These are phyloP conservation scores for Grammomys dolichurus DNA, from an alignment of 2,113 vertebrate genomes.

Conservation along the genomic window DNA sequence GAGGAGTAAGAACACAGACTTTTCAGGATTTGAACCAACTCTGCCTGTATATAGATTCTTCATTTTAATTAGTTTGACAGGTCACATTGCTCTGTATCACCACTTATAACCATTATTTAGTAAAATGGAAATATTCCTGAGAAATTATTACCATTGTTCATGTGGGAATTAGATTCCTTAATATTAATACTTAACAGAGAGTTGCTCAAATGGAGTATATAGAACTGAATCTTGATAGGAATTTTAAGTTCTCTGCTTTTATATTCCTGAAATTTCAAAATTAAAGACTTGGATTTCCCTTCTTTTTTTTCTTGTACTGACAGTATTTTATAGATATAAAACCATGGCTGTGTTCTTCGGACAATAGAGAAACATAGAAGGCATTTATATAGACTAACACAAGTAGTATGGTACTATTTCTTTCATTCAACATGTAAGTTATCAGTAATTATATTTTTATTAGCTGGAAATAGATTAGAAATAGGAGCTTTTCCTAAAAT, in stretches of 20 bases:
- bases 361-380: background rate
- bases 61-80: background rate
- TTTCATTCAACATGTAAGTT: background rate
- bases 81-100: background rate
- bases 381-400: background rate
- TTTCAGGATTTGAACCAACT: background rate
- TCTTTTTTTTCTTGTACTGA: background rate
- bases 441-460: background rate
- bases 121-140: background rate
- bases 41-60: background rate
- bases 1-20: background rate
- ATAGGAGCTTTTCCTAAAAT: constrained; percentile 26
- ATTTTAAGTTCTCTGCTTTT: background rate
- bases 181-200: background rate
- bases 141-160: background rate
- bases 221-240: background rate
- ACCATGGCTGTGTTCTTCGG: background rate
- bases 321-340: background rate
- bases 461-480: background rate
- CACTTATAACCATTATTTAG: background rate
- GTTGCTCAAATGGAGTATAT: background rate
- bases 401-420: background rate
- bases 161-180: background rate
- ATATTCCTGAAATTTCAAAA: background rate
- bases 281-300: background rate